Evolutionary conservation across 2,888 invertebrate species (phyloP), one percentile per base, ranked within the genome.

Genomic region (Ephialtes manifestator): DNA sequence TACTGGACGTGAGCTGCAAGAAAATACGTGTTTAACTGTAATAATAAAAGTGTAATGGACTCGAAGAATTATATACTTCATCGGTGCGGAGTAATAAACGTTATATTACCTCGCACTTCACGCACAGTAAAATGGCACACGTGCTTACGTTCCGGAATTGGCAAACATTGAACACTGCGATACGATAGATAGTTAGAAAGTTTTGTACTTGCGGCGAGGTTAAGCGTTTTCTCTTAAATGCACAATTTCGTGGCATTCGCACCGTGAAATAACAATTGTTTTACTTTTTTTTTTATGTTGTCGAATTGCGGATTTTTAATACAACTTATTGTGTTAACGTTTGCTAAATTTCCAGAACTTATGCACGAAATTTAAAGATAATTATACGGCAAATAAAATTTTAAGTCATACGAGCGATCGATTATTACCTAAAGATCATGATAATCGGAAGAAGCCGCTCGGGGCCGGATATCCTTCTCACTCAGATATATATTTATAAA

Each of bases 81-180:
- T 20, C 53, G 18, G 20, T 43, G 71, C 39, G 18, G 35, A 43
- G 35, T 72, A 51, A 31, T 20, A 15, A 63, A 81, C 28, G 20
- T 58, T 48, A 28, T 60, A 39, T 18, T 11, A n/a, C 53, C 72
- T 81, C 58, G 77, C 77, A 78, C 43, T 65, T 58, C 68, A 70
- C 53, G 77, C 43, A 8, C 72, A 35, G 80, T 70, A 72, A n/a
- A 78, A 84, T 84, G 77, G 84, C 84, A 78, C 84, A 67, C 67
- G 81, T 48, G 63, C 43, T 24, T 81, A 55, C 60, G 81, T 53
- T 60, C 72, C 76, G 51, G 60, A 84, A 67, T 77, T 67, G 48
- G 65, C 84, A 78, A 81, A 71, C 55, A 53, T 39, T n/a, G 11
- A 46, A 20, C 5, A 46, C 51, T 20, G 18, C 46, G 11, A 46